These are phyloP conservation scores for Spea hammondii DNA, from an alignment of 2,797 vertebrate genomes.

Conservation along the genomic window DNA sequence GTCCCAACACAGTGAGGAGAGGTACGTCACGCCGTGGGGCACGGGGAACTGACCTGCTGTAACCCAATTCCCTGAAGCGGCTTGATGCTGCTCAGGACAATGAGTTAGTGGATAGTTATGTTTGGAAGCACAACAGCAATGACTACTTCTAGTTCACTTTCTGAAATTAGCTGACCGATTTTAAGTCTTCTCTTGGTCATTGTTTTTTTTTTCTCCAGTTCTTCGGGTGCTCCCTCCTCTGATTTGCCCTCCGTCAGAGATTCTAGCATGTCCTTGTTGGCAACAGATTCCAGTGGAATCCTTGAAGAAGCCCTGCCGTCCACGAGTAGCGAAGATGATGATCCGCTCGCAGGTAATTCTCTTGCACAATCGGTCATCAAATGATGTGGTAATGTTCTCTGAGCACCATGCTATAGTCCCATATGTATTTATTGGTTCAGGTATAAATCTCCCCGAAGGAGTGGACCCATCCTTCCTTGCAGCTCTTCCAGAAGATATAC, in stretches of 20 bases:
- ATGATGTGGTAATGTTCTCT: background rate
- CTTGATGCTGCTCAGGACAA: too few species aligned
- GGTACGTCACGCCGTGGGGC: conserved; percentile 26
- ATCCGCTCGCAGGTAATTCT: conserved; percentile 84
- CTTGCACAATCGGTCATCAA: too few species aligned
- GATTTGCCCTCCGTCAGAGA: conserved; percentile 80
- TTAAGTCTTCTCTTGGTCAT: background rate
- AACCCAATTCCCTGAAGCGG: too few species aligned
- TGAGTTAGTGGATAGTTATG: too few species aligned
- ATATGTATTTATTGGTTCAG: too few species aligned
- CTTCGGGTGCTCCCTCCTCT: conserved; percentile 80
- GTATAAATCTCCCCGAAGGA: too few species aligned
- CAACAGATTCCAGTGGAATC: conserved; percentile 76
- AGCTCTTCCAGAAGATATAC: too few species aligned
- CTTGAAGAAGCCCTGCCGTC: conserved; percentile 91
- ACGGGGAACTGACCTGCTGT: too few species aligned
- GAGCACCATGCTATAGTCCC: too few species aligned
- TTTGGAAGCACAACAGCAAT: too few species aligned
- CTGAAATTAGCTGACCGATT: background rate
- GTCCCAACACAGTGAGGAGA: conserved; percentile 53
- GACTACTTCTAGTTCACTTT: background rate
- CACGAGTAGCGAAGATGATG: conserved; percentile 92
- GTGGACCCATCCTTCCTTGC: too few species aligned
- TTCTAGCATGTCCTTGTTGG: conserved; percentile 68
- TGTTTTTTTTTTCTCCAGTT: conserved; percentile 56